A percentile compares a stretch with the other conserved stretches of the same genome.
Evolutionary conservation across 2,113 vertebrate species (phyloP).

Genomic region (Sylvia atricapilla): DNA sequence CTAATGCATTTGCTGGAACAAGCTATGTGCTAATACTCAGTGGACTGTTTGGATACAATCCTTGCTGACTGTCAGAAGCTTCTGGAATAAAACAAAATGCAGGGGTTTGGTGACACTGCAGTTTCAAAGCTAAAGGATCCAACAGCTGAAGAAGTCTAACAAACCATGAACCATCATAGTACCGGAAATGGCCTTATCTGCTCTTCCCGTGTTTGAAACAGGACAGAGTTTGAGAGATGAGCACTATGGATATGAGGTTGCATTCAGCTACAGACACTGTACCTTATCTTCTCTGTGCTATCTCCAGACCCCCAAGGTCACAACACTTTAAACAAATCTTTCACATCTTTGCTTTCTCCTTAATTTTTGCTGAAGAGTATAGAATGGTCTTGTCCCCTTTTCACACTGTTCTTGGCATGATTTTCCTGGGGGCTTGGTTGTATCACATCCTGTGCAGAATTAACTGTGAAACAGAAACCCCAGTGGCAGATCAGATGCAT

Average conservation of each 20-base stretch:
- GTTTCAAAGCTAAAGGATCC: background rate
- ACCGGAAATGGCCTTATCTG: background rate
- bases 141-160: background rate
- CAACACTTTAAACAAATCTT: background rate
- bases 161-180: rapidly evolving
- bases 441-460: background rate
- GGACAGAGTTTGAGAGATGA: background rate
- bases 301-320: background rate
- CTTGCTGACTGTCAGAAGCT: constrained; percentile 34
- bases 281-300: background rate
- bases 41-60: background rate
- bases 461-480: background rate
- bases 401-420: background rate
- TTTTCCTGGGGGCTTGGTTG: background rate
- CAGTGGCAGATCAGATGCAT: background rate
- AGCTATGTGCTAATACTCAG: background rate
- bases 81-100: constrained; percentile 3
- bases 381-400: background rate
- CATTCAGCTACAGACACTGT: background rate
- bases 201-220: background rate
- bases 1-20: constrained; percentile 63
- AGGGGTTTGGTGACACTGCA: constrained; percentile 6
- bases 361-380: background rate
- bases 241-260: background rate
- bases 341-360: background rate